phyloP scores from a whole-genome alignment of 2,888 invertebrate genomes.

The Unio delphinus region DNA sequence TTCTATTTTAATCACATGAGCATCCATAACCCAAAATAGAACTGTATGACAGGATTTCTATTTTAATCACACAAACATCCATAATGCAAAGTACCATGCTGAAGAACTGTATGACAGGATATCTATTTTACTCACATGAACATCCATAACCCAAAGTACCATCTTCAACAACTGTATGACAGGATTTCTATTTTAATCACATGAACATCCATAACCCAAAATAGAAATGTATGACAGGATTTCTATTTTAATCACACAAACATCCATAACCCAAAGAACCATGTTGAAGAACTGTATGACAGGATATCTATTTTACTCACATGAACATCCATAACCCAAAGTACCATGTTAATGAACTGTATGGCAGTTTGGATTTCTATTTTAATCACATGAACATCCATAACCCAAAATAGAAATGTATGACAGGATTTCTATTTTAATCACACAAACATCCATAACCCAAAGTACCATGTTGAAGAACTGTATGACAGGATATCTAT shows the following conservation, averaged over 20 bases:
- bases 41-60: slow-evolving; percentile 51
- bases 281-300: slow-evolving; percentile 56
- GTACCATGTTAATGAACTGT: slow-evolving; percentile 56
- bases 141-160: slow-evolving; percentile 56
- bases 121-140: slow-evolving; percentile 48
- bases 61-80: slow-evolving; percentile 51
- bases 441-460: too few species aligned
- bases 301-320: slow-evolving; percentile 43
- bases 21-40: slow-evolving; percentile 55
- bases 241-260: slow-evolving; percentile 32
- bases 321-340: slow-evolving; percentile 60
- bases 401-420: slow-evolving; percentile 53
- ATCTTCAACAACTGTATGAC: slow-evolving; percentile 55
- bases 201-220: too few species aligned
- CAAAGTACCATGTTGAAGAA: too few species aligned
- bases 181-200: slow-evolving; percentile 42
- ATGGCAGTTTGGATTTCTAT: slow-evolving; percentile 51
- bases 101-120: slow-evolving; percentile 47
- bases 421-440: slow-evolving; percentile 45
- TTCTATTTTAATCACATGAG: slow-evolving; percentile 32
- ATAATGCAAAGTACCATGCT: slow-evolving; percentile 59
- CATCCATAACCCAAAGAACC: slow-evolving; percentile 58
- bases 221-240: too few species aligned
- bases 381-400: slow-evolving; percentile 51
- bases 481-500: slow-evolving; percentile 13